Base-by-base conservation (phyloP, 2,113 vertebrate genomes). In the Corythornis madagascariensis region DNA sequence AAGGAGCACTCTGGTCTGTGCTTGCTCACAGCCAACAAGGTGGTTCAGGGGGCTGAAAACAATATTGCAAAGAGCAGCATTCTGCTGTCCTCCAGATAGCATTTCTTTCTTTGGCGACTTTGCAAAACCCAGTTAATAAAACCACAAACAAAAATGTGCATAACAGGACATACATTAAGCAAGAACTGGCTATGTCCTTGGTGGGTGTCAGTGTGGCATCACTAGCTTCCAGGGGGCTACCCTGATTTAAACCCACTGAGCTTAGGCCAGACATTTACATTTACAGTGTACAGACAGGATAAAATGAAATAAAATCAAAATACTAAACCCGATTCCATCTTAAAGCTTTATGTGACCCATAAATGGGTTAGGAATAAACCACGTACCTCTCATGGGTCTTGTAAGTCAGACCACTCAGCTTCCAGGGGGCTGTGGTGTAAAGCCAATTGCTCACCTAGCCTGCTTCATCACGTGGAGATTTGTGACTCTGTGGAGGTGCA, bases 221-320 rank as follows among this genome's bases (percentile, higher is more conserved):
- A 16, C 28, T 15, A 2, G 0, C 67, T 93, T 92, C 60, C 69
- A 77, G 40, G 83, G 88, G 86, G 40, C 83, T 92, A 13, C 13
- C 19, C 38, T 52, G 43, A 86, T 93, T 93, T 86, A 85, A 29
- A 52, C 40, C 6, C 0, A 0, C 72, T 52, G 73, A 78, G 31
- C n/a, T 81, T 16, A 15, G 69, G 48, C 33, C 83, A 52, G 76
- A 42, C 29, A 57, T 88, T 77, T 63, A 42, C 75, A 80, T 83
- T 92, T 91, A 65, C 66, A 83, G 50, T 35, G 76, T n/a, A 31
- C 26, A 93, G 92, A 81, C 43, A 83, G 25, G 73, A 86, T 86
- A 90, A 93, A 95, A 88, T 40, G 52, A 60, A 93, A 93, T 66
- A 70, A 91, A 95, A 92, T 6, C 63, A 70, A 94, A 90, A 88